Evolutionary conservation across 2,113 vertebrate genomes (phyloP), one percentile per base, ranked within the genome.

Genomic region (Microtus ochrogaster): DNA sequence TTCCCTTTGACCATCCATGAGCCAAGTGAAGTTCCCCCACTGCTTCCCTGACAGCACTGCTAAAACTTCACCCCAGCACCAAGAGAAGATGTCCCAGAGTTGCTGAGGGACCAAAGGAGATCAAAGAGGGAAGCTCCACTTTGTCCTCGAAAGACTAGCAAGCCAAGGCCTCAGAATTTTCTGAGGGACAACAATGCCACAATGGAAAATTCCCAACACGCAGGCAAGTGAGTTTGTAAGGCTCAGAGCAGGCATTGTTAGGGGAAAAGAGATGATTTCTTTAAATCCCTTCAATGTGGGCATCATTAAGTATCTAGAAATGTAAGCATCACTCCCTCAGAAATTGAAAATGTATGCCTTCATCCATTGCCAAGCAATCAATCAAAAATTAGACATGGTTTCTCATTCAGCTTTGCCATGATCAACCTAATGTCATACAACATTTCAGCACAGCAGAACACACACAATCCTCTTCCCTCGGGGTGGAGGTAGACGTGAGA

Each of bases 291-390:
- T 89, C 77, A 81, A 22, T 41, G 33, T 76, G 55, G 21, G 7
- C 73, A 63, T 85, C 87, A 90, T 52, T 94, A 88, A 72, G 84
- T 72, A 92, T 66, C 81, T 87, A 85, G 26, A n/a, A 83, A 92
- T 28, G 19, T 47, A 92, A 61, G 39, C 55, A 76, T 87, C 72
- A 6, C 55, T 84, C 26, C 11, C 49, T 12, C 41, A 44, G 39
- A 96, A 85, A 86, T 10, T 82, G 78, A 95, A 97, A 86, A 68
- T 11, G 7, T 39, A 11, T 73, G 47, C 44, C n/a, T 66, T 95
- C 44, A 85, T 92, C 36, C 28, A 36, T 28, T 94, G 84, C 41
- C 91, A 94, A 92, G 76, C 52, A 86, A 26, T 65, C 83, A 89
- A 77, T 90, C 68, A 87, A 92, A 93, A 58, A 41, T 87, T 47